Conservation (phyloP, 1,140 invertebrate genomes). For the Diorhabda elongata region DNA sequence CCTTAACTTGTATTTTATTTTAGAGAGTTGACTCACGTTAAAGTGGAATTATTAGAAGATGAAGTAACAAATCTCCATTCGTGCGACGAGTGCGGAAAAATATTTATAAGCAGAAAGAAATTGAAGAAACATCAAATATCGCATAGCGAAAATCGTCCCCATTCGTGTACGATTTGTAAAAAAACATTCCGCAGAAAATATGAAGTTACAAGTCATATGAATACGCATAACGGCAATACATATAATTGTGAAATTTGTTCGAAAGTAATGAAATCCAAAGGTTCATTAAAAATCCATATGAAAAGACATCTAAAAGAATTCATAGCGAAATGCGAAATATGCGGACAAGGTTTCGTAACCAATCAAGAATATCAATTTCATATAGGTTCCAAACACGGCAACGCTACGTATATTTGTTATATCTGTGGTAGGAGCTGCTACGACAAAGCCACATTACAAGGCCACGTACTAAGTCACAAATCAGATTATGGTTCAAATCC, state of each 20-base stretch:
- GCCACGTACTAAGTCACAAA: constrained; percentile 35
- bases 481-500: constrained; percentile 32
- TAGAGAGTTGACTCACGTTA: neutral
- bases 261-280: constrained; percentile 64
- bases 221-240: constrained; percentile 40
- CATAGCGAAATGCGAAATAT: constrained; percentile 33
- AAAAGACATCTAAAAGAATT: constrained; percentile 57
- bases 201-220: constrained; percentile 50
- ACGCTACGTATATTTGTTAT: constrained; percentile 26
- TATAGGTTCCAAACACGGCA: constrained; percentile 30
- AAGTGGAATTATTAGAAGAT: neutral
- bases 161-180: constrained; percentile 51
- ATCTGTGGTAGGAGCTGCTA: constrained; percentile 57
- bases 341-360: constrained; percentile 36
- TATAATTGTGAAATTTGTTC: constrained; percentile 41
- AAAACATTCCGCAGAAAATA: constrained; percentile 36
- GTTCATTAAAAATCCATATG: constrained; percentile 61
- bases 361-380: constrained; percentile 31
- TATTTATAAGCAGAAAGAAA: constrained; percentile 51
- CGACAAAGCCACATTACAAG: constrained; percentile 43
- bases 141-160: constrained; percentile 60
- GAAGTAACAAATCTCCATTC: constrained; percentile 1
- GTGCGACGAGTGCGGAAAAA: constrained; percentile 52
- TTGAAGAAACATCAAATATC: constrained; percentile 57
- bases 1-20: no score